Conservation (phyloP, 2,113 vertebrate species). For the Ardeotis arabs region DNA sequence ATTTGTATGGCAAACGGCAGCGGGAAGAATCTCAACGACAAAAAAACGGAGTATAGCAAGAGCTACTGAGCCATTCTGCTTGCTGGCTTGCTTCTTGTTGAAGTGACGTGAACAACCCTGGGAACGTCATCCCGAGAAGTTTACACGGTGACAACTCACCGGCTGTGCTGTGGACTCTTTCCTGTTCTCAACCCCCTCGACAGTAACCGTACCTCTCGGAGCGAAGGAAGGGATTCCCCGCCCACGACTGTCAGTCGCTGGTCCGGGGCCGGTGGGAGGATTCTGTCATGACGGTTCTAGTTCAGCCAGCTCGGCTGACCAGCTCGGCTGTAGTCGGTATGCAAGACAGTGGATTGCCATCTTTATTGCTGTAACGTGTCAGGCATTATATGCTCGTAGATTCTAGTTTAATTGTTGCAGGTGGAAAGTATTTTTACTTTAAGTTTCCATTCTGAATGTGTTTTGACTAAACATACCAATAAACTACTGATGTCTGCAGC, state of each 20-base stretch:
- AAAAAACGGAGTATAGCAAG: slow-evolving; percentile 44
- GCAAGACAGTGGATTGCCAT: slow-evolving; percentile 85
- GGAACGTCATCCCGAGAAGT: slow-evolving; percentile 69
- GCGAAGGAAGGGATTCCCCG: slow-evolving; percentile 74
- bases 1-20: slow-evolving; percentile 53
- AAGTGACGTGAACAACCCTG: slow-evolving; percentile 62
- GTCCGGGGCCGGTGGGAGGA: slow-evolving; percentile 78
- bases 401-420: slow-evolving; percentile 86
- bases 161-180: slow-evolving; percentile 77
- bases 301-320: slow-evolving; percentile 78
- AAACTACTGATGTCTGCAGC: slow-evolving; percentile 99
- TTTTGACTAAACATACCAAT: slow-evolving; percentile 96
- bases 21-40: slow-evolving; percentile 54
- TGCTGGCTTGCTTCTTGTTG: slow-evolving; percentile 73
- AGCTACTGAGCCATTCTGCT: slow-evolving; percentile 82
- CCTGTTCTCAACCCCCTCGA: slow-evolving; percentile 61
- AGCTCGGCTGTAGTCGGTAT: slow-evolving; percentile 84
- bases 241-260: slow-evolving; percentile 77
- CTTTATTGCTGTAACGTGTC: slow-evolving; percentile 87
- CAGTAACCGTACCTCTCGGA: slow-evolving; percentile 72
- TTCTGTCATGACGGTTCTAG: slow-evolving; percentile 80
- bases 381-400: slow-evolving; percentile 88
- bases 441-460: slow-evolving; percentile 92
- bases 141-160: slow-evolving; percentile 78
- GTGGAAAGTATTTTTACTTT: slow-evolving; percentile 82